Conservation (phyloP, 2,888 invertebrate species). For the Ennomos fuscantarius region DNA sequence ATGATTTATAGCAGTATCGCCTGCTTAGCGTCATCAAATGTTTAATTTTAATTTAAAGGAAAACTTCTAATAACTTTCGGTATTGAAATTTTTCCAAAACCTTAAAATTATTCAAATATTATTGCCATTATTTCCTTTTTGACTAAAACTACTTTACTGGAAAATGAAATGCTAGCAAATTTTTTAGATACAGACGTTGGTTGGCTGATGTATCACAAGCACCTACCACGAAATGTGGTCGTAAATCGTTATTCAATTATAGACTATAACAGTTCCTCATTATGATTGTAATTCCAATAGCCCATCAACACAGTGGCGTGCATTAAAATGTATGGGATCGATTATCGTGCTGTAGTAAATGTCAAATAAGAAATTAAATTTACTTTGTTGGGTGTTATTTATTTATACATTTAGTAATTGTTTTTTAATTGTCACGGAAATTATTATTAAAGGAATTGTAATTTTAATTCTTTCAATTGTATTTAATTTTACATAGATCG, state of each 20-base stretch:
- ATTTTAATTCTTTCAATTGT: too few relatives aligned
- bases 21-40: too few relatives aligned
- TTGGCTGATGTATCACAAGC: background rate
- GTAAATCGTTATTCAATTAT: slow-evolving; percentile 8
- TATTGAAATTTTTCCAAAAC: too few relatives aligned
- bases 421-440: background rate
- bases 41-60: too few relatives aligned
- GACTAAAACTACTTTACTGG: too few relatives aligned
- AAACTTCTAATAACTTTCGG: too few relatives aligned
- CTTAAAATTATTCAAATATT: too few relatives aligned
- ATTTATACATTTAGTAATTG: slow-evolving; percentile 12
- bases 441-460: background rate
- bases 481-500: too few relatives aligned
- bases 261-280: background rate
- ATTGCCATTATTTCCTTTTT: too few relatives aligned
- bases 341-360: slow-evolving; percentile 13
- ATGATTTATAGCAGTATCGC: too few relatives aligned
- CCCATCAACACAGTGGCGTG: slow-evolving; percentile 8
- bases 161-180: too few relatives aligned
- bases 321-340: slow-evolving; percentile 22
- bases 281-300: slow-evolving; percentile 12
- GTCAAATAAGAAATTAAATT: slow-evolving; percentile 10
- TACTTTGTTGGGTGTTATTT: slow-evolving; percentile 3
- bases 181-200: background rate
- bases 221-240: slow-evolving; percentile 3